Base-by-base conservation (phyloP, 2,113 vertebrate species). In the Microtus richardsoni region DNA sequence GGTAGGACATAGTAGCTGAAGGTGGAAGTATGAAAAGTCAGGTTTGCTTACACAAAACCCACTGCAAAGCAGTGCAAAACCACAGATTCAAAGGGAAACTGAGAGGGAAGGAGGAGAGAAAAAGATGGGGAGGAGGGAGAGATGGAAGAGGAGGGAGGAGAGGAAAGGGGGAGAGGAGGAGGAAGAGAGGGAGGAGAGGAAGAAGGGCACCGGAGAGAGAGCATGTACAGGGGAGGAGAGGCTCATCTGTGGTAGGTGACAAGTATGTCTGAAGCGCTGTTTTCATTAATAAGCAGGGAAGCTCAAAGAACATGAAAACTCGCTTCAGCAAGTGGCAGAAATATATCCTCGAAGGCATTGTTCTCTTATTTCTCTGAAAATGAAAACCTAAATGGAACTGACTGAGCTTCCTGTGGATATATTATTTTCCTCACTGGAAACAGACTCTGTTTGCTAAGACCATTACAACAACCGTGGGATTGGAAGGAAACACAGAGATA, bases 401-500 rank as follows among this genome's bases (percentile, higher is more conserved):
- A 68, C 84, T 49, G 83, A 85, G 19, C 24, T 36, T 93, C n/a
- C 3, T 44, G n/a, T 47, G 70, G 58, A 77, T 80, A 92, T 68
- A 75, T 79, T 58, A 79, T 5, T 39, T 91, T 68, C 82, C 71
- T 82, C 21, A 96, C 70, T 41, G 94, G 88, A 84, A 21, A 85
- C 17, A 41, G 28, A 47, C 17, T 79, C 12, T 73, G 16, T 73
- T 97, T 89, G 88, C 85, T 73, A 95, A 94, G 82, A 74, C 21
- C 28, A 36, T 86, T 70, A 78, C 21, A 86, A 64, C 28, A 88
- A 86, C 83, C 41, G 74, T n/a, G 39, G 41, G 80, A 85, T 79
- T 96, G 64, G 75, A 95, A 97, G 54, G 60, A 58, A 58, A 11
- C 41, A 86, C 73, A 41, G 89, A 96, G 80, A 77, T 62, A 96